Evolutionary conservation across 2,113 vertebrate species (phyloP).

Genomic region (Heteronetta atricapilla): DNA sequence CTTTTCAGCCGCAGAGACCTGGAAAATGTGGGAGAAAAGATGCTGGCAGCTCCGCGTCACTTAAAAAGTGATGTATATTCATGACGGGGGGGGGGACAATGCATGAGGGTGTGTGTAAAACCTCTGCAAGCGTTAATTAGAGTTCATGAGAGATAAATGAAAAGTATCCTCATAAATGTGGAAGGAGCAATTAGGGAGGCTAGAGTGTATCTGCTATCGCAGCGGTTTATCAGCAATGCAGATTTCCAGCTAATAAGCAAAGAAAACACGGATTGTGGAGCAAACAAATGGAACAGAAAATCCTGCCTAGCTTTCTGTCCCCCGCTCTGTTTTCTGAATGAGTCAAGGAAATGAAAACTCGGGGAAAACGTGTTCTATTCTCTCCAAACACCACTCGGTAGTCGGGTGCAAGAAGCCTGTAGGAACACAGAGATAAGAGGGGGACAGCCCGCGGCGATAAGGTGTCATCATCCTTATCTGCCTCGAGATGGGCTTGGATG

Average conservation of each 20-base stretch:
- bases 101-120: neutral
- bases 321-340: accelerated
- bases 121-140: conserved; percentile 21
- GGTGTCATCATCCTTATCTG: neutral
- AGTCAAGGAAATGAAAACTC: neutral
- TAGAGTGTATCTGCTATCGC: neutral
- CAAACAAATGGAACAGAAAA: conserved; percentile 5
- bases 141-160: conserved; percentile 18
- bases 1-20: neutral
- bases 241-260: conserved; percentile 19
- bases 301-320: neutral
- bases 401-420: neutral
- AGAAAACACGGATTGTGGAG: neutral
- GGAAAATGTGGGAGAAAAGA: accelerated
- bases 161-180: neutral
- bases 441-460: neutral
- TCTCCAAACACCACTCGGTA: neutral
- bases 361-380: neutral
- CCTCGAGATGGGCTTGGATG: neutral
- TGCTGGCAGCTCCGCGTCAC: neutral
- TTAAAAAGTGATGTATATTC: neutral
- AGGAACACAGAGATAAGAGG: neutral
- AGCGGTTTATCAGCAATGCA: conserved; percentile 23
- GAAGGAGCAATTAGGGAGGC: conserved; percentile 34
- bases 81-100: neutral